Percentiles rank a stretch among this genome's conserved stretches.
Conservation (phyloP, 2,113 vertebrate species). For the Mustela lutreola region DNA sequence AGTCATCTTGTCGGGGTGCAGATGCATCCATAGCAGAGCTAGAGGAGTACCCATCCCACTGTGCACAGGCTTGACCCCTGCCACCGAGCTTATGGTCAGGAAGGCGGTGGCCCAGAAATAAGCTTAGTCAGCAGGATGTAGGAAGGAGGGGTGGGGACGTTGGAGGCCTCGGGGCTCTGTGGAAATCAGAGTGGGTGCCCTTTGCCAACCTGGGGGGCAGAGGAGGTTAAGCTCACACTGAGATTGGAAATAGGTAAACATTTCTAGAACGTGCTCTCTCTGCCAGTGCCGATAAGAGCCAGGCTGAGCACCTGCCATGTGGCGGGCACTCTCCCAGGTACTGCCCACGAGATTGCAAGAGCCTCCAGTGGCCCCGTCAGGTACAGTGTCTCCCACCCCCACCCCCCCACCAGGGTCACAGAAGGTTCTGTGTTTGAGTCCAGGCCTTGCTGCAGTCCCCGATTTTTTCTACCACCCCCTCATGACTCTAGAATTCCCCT, state of each 20-base stretch:
- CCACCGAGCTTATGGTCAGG: neutral
- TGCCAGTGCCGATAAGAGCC: neutral
- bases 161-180: neutral
- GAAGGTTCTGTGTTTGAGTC: neutral
- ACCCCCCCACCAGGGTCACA: too few species aligned
- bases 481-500: neutral
- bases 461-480: too few species aligned
- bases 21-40: neutral
- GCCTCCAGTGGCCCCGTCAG: neutral
- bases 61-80: accelerated
- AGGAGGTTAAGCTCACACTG: neutral
- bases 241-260: neutral
- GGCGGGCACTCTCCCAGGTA: neutral
- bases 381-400: neutral
- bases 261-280: neutral
- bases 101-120: accelerated
- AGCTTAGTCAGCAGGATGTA: neutral
- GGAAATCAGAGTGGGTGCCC: neutral
- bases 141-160: neutral
- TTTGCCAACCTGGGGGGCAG: neutral
- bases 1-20: neutral
- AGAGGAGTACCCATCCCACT: neutral
- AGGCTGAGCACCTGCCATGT: neutral
- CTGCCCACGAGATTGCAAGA: accelerated
- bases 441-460: neutral